phyloP scores from a whole-genome alignment of 2,113 vertebrate species.

The Dermatemys mawii region DNA sequence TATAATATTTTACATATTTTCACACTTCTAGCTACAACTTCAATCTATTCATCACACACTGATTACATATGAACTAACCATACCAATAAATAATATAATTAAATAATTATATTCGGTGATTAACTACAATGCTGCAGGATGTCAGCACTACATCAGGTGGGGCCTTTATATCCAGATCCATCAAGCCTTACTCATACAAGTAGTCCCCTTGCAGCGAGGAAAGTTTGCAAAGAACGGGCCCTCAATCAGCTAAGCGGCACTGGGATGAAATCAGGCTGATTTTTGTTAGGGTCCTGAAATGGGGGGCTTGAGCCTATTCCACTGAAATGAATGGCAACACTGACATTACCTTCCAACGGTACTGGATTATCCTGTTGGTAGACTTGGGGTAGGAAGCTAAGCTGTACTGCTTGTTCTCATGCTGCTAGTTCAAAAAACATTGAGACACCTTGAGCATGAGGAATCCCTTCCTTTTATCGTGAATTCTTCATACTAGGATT shows the following conservation, averaged over 20 bases:
- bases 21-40: too few relatives aligned
- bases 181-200: rapidly evolving
- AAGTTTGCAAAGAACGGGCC: not conserved
- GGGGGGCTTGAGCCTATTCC: not conserved
- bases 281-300: not conserved
- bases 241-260: rapidly evolving
- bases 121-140: not conserved
- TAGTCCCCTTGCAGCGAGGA: not conserved
- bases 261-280: not conserved
- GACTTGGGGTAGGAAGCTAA: not conserved
- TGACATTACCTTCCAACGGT: not conserved
- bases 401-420: not conserved
- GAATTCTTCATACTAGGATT: not conserved
- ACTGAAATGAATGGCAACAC: not conserved
- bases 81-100: too few relatives aligned
- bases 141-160: not conserved
- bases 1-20: too few relatives aligned
- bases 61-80: too few relatives aligned
- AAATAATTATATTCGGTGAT: not conserved
- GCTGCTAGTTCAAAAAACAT: not conserved
- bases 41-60: too few relatives aligned
- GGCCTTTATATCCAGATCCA: not conserved
- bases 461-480: not conserved
- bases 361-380: not conserved
- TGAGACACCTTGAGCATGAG: not conserved